Evolutionary conservation across 2,888 invertebrate species (phyloP).

Genomic region (Epistrophe grossulariae): DNA sequence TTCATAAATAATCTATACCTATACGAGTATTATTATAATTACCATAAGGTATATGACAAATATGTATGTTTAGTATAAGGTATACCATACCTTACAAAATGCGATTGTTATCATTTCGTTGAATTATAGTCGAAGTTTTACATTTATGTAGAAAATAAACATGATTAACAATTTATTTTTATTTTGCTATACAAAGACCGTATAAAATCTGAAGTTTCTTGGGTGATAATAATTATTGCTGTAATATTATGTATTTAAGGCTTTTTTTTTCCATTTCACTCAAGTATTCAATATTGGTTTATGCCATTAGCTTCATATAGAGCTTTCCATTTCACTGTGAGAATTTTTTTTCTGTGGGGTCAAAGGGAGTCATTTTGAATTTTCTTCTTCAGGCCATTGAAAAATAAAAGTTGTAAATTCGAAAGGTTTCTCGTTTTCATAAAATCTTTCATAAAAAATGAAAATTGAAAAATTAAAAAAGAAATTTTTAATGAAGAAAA

Average conservation of each 20-base stretch:
- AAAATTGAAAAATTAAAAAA: too few relatives aligned
- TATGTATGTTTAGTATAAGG: background rate
- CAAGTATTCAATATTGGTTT: background rate
- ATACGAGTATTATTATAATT: background rate
- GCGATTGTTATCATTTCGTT: conserved; percentile 36
- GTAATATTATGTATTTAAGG: background rate
- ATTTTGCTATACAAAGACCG: background rate
- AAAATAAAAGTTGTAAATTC: too few relatives aligned
- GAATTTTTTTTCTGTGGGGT: too few relatives aligned
- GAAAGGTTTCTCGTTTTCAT: too few relatives aligned
- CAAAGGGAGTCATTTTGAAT: too few relatives aligned
- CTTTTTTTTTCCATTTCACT: background rate
- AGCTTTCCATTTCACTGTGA: too few relatives aligned
- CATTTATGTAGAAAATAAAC: background rate
- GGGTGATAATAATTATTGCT: background rate
- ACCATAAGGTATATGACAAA: conserved; percentile 11
- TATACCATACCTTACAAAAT: conserved; percentile 3
- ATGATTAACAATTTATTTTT: background rate
- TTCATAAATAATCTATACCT: background rate
- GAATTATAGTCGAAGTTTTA: conserved; percentile 17
- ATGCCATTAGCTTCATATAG: too few relatives aligned
- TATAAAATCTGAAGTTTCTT: background rate
- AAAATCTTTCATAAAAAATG: too few relatives aligned
- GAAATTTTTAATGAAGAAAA: too few relatives aligned
- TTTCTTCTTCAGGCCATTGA: too few relatives aligned